Percentiles rank a stretch among this genome's conserved stretches.
phyloP scores from a whole-genome alignment of 1,140 invertebrate genomes.

The Drosophila ercepeae region DNA sequence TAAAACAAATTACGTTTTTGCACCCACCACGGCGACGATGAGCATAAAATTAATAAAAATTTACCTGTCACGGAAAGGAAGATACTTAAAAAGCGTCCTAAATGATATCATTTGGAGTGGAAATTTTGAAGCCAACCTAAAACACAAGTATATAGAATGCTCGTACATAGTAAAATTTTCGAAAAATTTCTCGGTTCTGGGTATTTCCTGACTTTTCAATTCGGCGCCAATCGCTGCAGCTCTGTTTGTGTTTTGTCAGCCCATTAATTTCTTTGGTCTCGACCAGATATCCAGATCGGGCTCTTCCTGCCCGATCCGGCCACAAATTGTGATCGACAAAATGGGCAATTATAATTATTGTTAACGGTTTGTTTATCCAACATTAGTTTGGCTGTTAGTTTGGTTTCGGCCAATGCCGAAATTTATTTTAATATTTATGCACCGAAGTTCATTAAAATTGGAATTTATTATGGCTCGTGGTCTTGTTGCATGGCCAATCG shows the following conservation, averaged over 20 bases:
- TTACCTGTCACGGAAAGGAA: conserved; percentile 54
- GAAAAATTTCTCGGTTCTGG: neutral
- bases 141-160: no score
- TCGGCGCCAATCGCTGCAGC: conserved; percentile 28
- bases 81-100: conserved; percentile 47
- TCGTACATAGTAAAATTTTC: neutral
- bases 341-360: conserved; percentile 81
- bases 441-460: conserved; percentile 73
- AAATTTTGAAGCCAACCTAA: no score
- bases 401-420: conserved; percentile 58
- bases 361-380: conserved; percentile 75
- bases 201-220: conserved; percentile 24
- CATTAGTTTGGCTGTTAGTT: conserved; percentile 69
- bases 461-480: conserved; percentile 67
- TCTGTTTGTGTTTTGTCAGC: conserved; percentile 74
- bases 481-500: conserved; percentile 45
- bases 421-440: conserved; percentile 82
- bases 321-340: conserved; percentile 73
- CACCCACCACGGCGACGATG: conserved; percentile 75
- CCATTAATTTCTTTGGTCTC: conserved; percentile 61
- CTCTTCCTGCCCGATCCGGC: conserved; percentile 64
- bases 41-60: conserved; percentile 80
- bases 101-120: no score
- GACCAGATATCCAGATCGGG: conserved; percentile 44
- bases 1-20: conserved; percentile 83